Conservation (phyloP, 2,113 vertebrate genomes). For the Calyptomena viridis region DNA sequence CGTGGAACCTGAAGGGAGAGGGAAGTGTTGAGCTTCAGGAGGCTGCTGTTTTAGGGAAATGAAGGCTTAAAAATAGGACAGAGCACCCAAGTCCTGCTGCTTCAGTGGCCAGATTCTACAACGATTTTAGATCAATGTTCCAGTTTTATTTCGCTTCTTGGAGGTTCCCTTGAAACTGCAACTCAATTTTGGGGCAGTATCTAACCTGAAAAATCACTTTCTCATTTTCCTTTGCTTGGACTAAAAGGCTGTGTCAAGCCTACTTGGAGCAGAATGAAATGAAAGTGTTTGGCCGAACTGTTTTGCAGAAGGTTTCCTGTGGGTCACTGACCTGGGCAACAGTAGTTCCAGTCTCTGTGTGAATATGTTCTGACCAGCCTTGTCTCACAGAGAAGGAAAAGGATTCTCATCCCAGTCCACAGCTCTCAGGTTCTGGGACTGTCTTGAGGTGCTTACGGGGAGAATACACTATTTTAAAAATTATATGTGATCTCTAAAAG, state of each 20-base stretch:
- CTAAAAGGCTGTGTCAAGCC: not conserved
- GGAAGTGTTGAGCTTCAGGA: not conserved
- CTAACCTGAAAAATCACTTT: not conserved
- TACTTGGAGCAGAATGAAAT: not conserved
- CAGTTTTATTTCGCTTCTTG: not conserved
- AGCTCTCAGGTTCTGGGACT: not conserved
- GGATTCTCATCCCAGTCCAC: not conserved
- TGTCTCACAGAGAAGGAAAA: not conserved
- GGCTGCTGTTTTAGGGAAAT: not conserved
- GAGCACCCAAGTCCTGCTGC: not conserved
- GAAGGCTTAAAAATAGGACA: not conserved
- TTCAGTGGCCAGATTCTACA: not conserved
- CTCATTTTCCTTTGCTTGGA: not conserved
- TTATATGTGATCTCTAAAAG: not conserved
- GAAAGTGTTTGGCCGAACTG: not conserved
- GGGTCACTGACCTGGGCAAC: not conserved
- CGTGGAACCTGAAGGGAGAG: not conserved
- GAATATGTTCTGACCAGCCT: not conserved
- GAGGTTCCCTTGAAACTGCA: not conserved
- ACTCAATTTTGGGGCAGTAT: not conserved
- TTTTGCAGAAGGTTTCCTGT: not conserved
- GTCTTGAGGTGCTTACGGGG: not conserved
- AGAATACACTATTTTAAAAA: not conserved
- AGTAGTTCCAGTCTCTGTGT: not conserved
- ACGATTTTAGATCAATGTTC: not conserved